These are phyloP conservation scores for Globodera ellingtonae DNA, from an alignment of 1,140 invertebrate genomes.

Conservation along the genomic window DNA sequence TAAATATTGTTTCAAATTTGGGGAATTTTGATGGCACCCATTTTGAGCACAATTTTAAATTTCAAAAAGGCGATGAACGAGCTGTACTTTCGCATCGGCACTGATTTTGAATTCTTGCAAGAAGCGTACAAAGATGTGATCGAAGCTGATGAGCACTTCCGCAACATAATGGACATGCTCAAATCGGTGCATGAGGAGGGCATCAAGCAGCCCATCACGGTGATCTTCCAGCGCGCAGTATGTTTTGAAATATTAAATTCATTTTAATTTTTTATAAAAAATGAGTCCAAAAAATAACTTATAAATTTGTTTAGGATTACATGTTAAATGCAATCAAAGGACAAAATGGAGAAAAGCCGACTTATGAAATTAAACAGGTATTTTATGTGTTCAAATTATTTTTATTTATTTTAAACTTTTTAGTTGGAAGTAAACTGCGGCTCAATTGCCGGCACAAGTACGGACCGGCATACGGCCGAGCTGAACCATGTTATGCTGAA, in stretches of 20 bases:
- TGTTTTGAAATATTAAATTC: conserved; percentile 44
- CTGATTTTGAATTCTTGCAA: conserved; percentile 60
- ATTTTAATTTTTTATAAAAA: too few species aligned
- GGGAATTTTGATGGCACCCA: too few species aligned
- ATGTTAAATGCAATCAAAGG: not conserved
- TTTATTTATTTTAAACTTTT: not conserved
- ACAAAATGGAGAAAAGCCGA: not conserved
- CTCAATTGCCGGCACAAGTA: not conserved
- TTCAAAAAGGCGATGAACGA: conserved; percentile 51
- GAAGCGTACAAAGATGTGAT: conserved; percentile 56
- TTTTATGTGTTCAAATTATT: not conserved
- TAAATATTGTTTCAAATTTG: too few species aligned
- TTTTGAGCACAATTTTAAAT: too few species aligned
- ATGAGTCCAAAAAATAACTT: too few species aligned
- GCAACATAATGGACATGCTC: conserved; percentile 56
- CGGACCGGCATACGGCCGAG: not conserved
- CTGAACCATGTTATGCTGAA: not conserved
- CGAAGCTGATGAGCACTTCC: conserved; percentile 61
- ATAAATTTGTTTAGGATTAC: not conserved
- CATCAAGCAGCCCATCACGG: conserved; percentile 46
- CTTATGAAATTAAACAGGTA: conserved; percentile 4
- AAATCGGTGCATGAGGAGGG: conserved; percentile 49
- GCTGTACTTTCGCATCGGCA: conserved; percentile 62
- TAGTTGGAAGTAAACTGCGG: not conserved
- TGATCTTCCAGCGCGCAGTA: conserved; percentile 62